Evolutionary conservation across 1,140 invertebrate species (phyloP), one percentile per base, ranked within the genome.

Genomic region (Holotrichia oblita): DNA sequence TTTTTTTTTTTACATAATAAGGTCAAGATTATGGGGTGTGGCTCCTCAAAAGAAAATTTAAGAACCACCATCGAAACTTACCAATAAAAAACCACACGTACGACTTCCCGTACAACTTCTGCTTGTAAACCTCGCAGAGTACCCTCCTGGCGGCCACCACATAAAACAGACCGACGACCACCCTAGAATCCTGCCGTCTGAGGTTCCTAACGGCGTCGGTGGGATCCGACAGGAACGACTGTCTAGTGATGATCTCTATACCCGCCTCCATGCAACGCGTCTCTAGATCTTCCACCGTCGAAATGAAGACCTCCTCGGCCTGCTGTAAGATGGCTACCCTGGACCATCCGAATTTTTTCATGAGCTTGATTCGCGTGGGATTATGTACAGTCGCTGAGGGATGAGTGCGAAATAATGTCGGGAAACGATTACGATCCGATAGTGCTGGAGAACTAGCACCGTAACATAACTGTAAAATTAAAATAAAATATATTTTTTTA

Each of bases 1-100:
- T n/a, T n/a, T n/a, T n/a, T n/a, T n/a, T n/a, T n/a, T n/a, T n/a
- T n/a, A n/a, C n/a, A n/a, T n/a, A n/a, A n/a, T n/a, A n/a, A n/a
- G n/a, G n/a, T n/a, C n/a, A n/a, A n/a, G n/a, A n/a, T n/a, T n/a
- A n/a, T n/a, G n/a, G n/a, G n/a, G n/a, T n/a, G n/a, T n/a, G n/a
- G n/a, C n/a, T n/a, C n/a, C n/a, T n/a, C n/a, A n/a, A n/a, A n/a
- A n/a, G n/a, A n/a, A n/a, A n/a, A n/a, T n/a, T n/a, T n/a, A n/a
- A n/a, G n/a, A n/a, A n/a, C n/a, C n/a, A n/a, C n/a, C n/a, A n/a
- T n/a, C n/a, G n/a, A 34, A 34, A 89, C 91, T 91, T 86, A 94
- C 97, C 98, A 84, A 99, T 99, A 87, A 99, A 98, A 87, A 99
- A 99, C 98, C 98, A 99, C 0, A 99, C 98, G 88, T 99, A 97